These are phyloP conservation scores for Cryptocephalus moraei DNA, from an alignment of 2,888 invertebrate species.

Conservation along the genomic window DNA sequence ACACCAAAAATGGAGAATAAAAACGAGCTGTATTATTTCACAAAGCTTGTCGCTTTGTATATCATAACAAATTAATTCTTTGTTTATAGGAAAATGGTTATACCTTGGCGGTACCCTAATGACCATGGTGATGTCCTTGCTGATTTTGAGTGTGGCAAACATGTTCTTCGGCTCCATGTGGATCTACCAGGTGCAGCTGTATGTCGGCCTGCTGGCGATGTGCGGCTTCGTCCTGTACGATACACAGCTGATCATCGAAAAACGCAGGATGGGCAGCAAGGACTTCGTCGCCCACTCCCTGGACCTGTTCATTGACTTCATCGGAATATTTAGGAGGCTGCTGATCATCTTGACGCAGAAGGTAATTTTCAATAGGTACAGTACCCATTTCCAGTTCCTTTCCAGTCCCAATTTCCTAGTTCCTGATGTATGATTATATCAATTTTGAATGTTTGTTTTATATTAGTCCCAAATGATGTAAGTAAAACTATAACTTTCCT, in stretches of 20 bases:
- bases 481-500: neutral
- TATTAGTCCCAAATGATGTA: neutral
- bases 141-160: constrained; percentile 70
- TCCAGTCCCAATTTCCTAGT: neutral
- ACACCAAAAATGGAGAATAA: too few relatives aligned
- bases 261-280: constrained; percentile 78
- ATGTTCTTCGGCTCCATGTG: constrained; percentile 76
- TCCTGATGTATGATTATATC: neutral
- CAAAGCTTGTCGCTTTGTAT: too few relatives aligned
- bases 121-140: constrained; percentile 70
- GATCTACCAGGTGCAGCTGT: constrained; percentile 68
- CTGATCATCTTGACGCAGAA: constrained; percentile 84
- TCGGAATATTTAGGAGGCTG: constrained; percentile 87
- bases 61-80: too few relatives aligned
- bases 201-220: constrained; percentile 82
- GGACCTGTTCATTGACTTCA: constrained; percentile 90
- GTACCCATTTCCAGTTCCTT: constrained; percentile 12
- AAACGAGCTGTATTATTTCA: too few relatives aligned
- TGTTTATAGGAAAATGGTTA: constrained; percentile 34
- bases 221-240: constrained; percentile 94
- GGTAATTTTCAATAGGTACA: constrained; percentile 45
- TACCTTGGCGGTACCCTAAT: constrained; percentile 79
- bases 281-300: constrained; percentile 90
- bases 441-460: neutral
- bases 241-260: constrained; percentile 94